Base-by-base conservation (phyloP, 2,113 vertebrate genomes). In the Oreotrochilus melanogaster region DNA sequence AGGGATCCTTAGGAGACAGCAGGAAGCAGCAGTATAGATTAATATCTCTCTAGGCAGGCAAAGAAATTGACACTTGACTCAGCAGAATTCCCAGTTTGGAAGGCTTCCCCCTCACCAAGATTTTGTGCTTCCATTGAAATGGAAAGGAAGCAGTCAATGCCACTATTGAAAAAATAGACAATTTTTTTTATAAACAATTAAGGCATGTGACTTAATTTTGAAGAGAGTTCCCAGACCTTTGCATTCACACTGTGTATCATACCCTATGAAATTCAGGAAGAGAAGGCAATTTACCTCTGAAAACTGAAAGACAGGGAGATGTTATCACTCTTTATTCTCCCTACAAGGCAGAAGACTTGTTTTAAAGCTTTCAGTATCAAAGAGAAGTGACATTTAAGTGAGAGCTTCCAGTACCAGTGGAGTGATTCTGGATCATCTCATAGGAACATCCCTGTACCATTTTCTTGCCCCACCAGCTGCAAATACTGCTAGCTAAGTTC, bases 181-280 rank as follows among this genome's bases (percentile, higher is more conserved):
- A n/a, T n/a, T n/a, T n/a, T n/a, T n/a, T n/a, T n/a, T n/a, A n/a
- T n/a, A n/a, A n/a, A n/a, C n/a, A n/a, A n/a, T n/a, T n/a, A n/a
- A n/a, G 89, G 57, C 94, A 92, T 93, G 81, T 94, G 94, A 95
- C 61, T 85, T 91, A 23, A 67, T 81, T 66, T 86, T 91, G 75
- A 84, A 87, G 91, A 91, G 84, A 86, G 88, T 94, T 94, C 86
- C 72, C 85, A 94, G 88, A 82, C 57, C 45, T 88, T 80, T 78
- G 75, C 39, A 31, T 91, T 93, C 43, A 61, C 88, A 24, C 31
- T 50, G 56, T 31, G 28, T 45, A n/a, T 65, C 6, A 4, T 53
- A 54, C n/a, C 31, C 51, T 42, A 33, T 17, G n/a, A 86, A 79
- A 89, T 78, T 70, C 3, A 1, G 64, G 50, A 74, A 84, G 35